Evolutionary conservation across 2,888 invertebrate genomes (phyloP).

Genomic region (Beris chalybata): DNA sequence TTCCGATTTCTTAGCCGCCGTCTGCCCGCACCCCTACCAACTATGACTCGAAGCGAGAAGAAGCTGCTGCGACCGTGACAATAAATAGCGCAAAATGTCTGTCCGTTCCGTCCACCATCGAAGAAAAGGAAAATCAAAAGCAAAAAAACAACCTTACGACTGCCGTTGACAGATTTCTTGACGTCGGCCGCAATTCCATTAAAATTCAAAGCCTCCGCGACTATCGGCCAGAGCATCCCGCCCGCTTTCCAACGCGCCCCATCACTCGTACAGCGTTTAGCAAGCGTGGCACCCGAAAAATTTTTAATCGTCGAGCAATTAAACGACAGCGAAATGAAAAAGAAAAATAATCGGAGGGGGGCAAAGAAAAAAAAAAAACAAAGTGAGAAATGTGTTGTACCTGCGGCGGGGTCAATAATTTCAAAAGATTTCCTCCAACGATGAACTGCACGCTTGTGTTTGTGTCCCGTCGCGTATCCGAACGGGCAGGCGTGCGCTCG

Average conservation of each 20-base stretch:
- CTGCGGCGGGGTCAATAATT: conserved; percentile 44
- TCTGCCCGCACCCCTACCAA: too few species aligned
- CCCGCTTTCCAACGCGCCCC: conserved; percentile 1
- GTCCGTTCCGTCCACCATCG: too few species aligned
- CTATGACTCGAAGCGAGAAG: too few species aligned
- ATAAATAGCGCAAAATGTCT: too few species aligned
- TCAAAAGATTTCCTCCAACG: conserved; percentile 42
- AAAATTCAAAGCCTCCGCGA: neutral
- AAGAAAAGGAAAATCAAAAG: too few species aligned
- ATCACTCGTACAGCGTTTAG: neutral
- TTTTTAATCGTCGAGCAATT: conserved; percentile 9
- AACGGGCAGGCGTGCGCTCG: conserved; percentile 9
- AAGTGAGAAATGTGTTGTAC: conserved; percentile 39
- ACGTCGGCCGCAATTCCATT: too few species aligned
- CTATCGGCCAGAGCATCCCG: neutral
- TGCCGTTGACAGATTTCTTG: too few species aligned
- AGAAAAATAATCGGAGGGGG: neutral
- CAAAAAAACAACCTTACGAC: too few species aligned
- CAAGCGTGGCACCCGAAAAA: conserved; percentile 21
- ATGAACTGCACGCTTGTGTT: too few species aligned
- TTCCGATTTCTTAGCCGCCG: too few species aligned
- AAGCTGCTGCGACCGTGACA: too few species aligned
- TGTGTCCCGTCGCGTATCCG: conserved; percentile 3
- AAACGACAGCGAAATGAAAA: conserved; percentile 8
- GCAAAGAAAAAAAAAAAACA: conserved; percentile 13